A percentile compares a stretch with the other conserved stretches of the same genome.
Conservation (phyloP, 2,797 vertebrate genomes). For the Enteromius paludinosus region DNA sequence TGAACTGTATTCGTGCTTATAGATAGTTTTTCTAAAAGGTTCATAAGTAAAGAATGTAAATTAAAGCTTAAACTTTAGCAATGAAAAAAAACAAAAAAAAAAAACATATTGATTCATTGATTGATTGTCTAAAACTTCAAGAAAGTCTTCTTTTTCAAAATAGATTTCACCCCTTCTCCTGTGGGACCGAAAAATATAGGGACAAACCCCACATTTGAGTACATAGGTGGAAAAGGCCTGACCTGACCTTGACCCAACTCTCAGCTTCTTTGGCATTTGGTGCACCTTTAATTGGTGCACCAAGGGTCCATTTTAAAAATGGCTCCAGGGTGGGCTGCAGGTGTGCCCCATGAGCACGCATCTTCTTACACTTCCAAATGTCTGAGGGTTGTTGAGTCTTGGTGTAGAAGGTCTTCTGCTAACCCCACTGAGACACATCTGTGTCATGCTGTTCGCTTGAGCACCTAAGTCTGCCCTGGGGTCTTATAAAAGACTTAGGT, state of each 20-base stretch:
- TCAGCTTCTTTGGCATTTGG: slow-evolving; percentile 18
- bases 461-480: slow-evolving; percentile 33
- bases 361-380: slow-evolving; percentile 1
- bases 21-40: no score
- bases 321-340: slow-evolving; percentile 76
- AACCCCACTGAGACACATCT: slow-evolving; percentile 76
- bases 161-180: not conserved
- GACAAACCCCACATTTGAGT: not conserved
- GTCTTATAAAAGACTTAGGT: slow-evolving; percentile 55
- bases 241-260: slow-evolving; percentile 16
- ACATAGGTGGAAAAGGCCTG: slow-evolving; percentile 14
- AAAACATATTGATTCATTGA: not conserved
- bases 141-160: not conserved
- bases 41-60: no score
- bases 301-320: slow-evolving; percentile 45
- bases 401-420: slow-evolving; percentile 20
- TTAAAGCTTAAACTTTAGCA: no score
- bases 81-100: no score
- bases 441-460: slow-evolving; percentile 68
- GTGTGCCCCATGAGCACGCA: slow-evolving; percentile 53
- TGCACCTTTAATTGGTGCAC: slow-evolving; percentile 33
- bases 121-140: not conserved
- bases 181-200: not conserved
- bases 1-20: no score
- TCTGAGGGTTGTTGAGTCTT: not conserved